Evolutionary conservation across 2,113 vertebrate genomes (phyloP).

Genomic region (Larimichthys polyactis): DNA sequence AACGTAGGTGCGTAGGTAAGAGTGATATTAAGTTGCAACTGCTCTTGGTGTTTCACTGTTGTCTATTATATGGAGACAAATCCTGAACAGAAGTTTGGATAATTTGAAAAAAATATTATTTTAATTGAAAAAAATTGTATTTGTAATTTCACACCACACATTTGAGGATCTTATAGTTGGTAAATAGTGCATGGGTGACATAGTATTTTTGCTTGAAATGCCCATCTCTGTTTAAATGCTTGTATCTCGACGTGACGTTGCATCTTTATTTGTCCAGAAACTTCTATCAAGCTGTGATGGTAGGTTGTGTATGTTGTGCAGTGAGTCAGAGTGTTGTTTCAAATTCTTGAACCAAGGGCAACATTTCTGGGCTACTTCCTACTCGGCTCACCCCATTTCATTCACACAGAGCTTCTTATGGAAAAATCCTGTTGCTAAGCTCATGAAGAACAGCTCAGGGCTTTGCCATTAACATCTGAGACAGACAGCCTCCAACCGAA

Average conservation of each 20-base stretch:
- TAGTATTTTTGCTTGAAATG: too few relatives aligned
- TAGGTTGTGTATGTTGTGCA: not conserved
- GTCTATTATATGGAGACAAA: too few relatives aligned
- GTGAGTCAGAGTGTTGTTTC: not conserved
- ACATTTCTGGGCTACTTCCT: not conserved
- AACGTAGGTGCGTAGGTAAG: not conserved
- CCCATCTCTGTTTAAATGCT: not conserved
- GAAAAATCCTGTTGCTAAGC: not conserved
- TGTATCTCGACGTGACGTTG: not conserved
- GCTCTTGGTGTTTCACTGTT: not conserved
- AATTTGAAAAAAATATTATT: too few relatives aligned
- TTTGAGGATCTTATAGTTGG: not conserved
- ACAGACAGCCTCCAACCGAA: constrained; percentile 8
- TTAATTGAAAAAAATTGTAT: too few relatives aligned
- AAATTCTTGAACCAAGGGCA: not conserved
- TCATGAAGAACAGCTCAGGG: not conserved
- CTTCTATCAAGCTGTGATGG: not conserved
- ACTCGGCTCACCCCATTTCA: not conserved
- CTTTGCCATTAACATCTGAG: not conserved
- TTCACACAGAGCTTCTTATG: constrained; percentile 14
- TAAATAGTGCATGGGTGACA: not conserved
- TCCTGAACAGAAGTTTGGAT: too few relatives aligned
- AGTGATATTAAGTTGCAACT: not conserved
- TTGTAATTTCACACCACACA: too few relatives aligned
- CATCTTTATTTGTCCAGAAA: not conserved